Evolutionary conservation across 2,797 vertebrate genomes (phyloP).

Genomic region (Pempheris klunzingeri): DNA sequence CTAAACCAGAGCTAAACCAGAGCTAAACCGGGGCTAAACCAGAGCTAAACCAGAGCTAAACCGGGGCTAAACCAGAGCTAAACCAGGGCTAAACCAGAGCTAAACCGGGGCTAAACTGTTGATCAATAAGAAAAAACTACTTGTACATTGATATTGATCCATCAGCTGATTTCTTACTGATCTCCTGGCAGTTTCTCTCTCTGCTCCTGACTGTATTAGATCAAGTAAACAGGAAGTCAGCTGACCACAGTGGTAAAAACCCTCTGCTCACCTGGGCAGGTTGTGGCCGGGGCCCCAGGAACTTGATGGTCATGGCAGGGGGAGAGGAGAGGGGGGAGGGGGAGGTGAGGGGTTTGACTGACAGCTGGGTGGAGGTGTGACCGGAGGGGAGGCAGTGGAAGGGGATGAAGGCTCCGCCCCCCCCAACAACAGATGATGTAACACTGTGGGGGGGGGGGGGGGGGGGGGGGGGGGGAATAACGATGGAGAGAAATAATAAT

Average conservation of each 20-base stretch:
- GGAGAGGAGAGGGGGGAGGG: constrained; percentile 23
- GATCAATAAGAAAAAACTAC: too few relatives aligned
- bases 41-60: too few relatives aligned
- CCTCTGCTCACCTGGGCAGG: constrained; percentile 34
- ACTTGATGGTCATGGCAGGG: constrained; percentile 67
- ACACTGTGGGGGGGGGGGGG: neutral
- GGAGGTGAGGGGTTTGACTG: constrained; percentile 54
- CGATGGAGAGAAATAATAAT: neutral
- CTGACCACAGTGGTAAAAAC: neutral
- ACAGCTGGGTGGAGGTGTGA: constrained; percentile 56
- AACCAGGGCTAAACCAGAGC: too few relatives aligned
- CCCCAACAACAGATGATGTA: neutral
- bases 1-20: too few relatives aligned
- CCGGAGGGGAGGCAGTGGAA: constrained; percentile 50
- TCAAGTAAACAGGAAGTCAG: neutral
- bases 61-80: too few relatives aligned
- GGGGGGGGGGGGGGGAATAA: neutral
- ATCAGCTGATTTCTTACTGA: too few relatives aligned
- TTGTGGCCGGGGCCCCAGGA: constrained; percentile 35
- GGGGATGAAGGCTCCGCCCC: constrained; percentile 67
- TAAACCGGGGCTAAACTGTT: too few relatives aligned
- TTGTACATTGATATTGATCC: too few relatives aligned
- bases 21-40: too few relatives aligned
- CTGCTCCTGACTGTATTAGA: too few relatives aligned
- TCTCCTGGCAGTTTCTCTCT: too few relatives aligned